A percentile compares a stretch with the other conserved stretches of the same genome.
These are phyloP conservation scores for Pycnonotus jocosus DNA, from an alignment of 2,113 vertebrate species.

Conservation along the genomic window DNA sequence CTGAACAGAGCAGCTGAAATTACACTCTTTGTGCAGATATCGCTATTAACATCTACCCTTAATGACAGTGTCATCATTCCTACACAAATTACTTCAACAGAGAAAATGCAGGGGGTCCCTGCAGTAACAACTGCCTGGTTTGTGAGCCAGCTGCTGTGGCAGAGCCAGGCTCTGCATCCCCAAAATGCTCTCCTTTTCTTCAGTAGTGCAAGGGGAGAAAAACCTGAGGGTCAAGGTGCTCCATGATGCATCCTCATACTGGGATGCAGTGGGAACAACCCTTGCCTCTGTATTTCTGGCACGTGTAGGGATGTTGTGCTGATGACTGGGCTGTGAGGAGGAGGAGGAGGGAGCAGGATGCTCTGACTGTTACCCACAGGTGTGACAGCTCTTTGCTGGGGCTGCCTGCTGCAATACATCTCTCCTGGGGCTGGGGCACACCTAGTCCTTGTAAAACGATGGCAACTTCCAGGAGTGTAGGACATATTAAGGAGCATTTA, in stretches of 20 bases:
- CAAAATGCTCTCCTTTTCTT: not conserved
- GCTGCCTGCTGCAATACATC: rapidly evolving
- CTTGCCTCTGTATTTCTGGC: not conserved
- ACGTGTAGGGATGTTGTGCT: not conserved
- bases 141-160: not conserved
- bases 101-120: not conserved
- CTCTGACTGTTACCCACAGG: rapidly evolving
- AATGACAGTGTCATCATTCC: not conserved
- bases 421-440: not conserved
- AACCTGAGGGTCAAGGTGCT: not conserved
- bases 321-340: not conserved
- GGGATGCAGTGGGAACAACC: not conserved
- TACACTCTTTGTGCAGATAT: not conserved
- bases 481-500: not conserved
- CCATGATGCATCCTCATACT: rapidly evolving
- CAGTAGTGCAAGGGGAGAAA: not conserved
- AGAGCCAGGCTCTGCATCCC: not conserved
- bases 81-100: not conserved
- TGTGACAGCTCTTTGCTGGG: not conserved
- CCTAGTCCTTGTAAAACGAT: not conserved
- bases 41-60: not conserved
- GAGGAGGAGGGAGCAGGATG: not conserved
- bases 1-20: not conserved
- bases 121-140: not conserved
- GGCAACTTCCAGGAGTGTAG: not conserved